Evolutionary conservation across 2,797 vertebrate species (phyloP).

Genomic region (Trachops cirrhosus): DNA sequence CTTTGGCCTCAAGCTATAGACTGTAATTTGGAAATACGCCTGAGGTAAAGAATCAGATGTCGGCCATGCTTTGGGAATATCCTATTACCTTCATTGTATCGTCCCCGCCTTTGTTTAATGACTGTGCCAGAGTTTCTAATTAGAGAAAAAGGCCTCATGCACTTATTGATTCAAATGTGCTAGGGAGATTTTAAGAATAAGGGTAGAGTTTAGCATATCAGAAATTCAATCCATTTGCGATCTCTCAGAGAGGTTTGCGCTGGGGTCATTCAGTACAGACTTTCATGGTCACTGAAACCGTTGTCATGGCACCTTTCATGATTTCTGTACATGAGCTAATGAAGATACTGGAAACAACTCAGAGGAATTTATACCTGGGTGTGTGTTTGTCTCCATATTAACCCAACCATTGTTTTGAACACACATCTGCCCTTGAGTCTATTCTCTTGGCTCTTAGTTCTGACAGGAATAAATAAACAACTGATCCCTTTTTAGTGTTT

Average conservation of each 20-base stretch:
- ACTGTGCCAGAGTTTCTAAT: constrained; percentile 67
- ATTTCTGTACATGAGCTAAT: constrained; percentile 54
- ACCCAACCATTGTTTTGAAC: constrained; percentile 65
- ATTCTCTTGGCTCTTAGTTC: constrained; percentile 58
- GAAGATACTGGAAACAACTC: constrained; percentile 65
- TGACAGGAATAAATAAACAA: constrained; percentile 68
- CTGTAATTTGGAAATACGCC: constrained; percentile 50
- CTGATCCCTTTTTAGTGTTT: constrained; percentile 54
- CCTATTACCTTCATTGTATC: constrained; percentile 42
- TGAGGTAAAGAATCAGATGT: constrained; percentile 51
- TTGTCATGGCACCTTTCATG: constrained; percentile 65
- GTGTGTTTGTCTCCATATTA: constrained; percentile 64
- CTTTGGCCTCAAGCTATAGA: constrained; percentile 34
- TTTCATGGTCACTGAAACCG: constrained; percentile 53
- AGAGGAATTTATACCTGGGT: constrained; percentile 52
- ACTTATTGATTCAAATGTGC: constrained; percentile 63
- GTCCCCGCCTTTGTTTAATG: constrained; percentile 39
- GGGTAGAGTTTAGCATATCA: constrained; percentile 62
- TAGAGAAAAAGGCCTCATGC: constrained; percentile 55
- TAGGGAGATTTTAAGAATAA: constrained; percentile 61
- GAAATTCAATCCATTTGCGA: constrained; percentile 69
- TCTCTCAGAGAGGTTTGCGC: constrained; percentile 56
- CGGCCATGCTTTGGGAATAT: constrained; percentile 49
- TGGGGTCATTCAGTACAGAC: constrained; percentile 57
- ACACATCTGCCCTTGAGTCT: constrained; percentile 38